Base-by-base conservation (phyloP, 2,113 vertebrate genomes). In the Scalopus aquaticus region DNA sequence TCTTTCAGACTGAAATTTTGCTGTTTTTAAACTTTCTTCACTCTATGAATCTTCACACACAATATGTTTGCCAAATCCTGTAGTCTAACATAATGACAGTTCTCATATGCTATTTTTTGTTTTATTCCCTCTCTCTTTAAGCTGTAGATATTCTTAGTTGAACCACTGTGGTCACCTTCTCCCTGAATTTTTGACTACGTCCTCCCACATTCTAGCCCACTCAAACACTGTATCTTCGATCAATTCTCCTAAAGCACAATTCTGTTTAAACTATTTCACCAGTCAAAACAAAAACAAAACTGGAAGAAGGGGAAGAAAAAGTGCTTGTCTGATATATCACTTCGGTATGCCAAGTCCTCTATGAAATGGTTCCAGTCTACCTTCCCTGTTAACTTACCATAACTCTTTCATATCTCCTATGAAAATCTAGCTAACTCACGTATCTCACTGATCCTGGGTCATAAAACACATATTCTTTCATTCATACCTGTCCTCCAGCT, bases 251-350 rank as follows among this genome's bases (percentile, higher is more conserved):
- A n/a, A 24, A 79, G 19, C 35, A 73, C 13, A 83, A 60, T 70
- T 80, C 56, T 92, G 42, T 82, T 78, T 51, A 56, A 79, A 65
- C 20, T 56, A 84, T 64, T 58, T 80, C 81, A 84, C n/a, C 46
- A 17, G 12, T 94, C 37, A 91, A 65, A 64, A 62, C 42, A 88
- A 79, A 90, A 80, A 56, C 69, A 65, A 83, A 80, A 51, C n/a
- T 69, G 37, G 49, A 26, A 81, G 37, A 39, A 91, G 32, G 44
- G n/a, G 32, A 81, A 30, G 28, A 46, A 67, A 78, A 67, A 20
- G 1, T 37, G 13, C 11, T 46, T 20, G 22, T 15, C 72, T 86
- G n/a, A 26, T 79, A 77, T 91, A 37, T 82, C n/a, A 80, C 26
- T 65, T n/a, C 88, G 44, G 19, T 24, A 84, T 24, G 28, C 39